Evolutionary conservation across 2,797 vertebrate species (phyloP).

Genomic region (Smutsia gigantea): DNA sequence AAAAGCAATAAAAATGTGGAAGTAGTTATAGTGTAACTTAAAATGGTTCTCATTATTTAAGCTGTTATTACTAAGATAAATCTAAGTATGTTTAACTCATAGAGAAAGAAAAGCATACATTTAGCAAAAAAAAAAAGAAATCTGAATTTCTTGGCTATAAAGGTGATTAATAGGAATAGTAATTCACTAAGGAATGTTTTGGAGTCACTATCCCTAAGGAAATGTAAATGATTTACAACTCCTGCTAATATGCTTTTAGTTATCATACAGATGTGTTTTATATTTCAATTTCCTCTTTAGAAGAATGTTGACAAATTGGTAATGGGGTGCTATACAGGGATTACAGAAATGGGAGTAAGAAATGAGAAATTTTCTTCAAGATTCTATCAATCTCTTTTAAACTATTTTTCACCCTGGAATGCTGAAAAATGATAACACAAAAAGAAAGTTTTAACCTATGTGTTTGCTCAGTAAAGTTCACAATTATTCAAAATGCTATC

Average conservation of each 20-base stretch:
- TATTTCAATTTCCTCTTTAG: not conserved
- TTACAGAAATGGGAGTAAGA: conserved; percentile 13
- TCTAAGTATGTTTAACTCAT: not conserved
- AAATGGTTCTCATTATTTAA: conserved; percentile 9
- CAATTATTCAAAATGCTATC: not conserved
- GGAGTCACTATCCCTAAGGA: not conserved
- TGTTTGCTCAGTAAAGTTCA: not conserved
- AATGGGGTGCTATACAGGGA: not conserved
- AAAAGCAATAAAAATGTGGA: not conserved
- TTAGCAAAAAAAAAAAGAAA: not conserved
- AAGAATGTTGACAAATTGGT: conserved; percentile 29
- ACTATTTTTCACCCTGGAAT: conserved; percentile 1
- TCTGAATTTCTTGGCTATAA: not conserved
- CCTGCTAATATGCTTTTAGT: not conserved
- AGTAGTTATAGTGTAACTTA: not conserved
- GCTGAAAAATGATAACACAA: conserved; percentile 18
- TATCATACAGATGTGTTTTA: conserved; percentile 24
- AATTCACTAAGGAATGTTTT: conserved; percentile 1
- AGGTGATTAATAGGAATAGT: conserved; percentile 38
- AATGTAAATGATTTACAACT: conserved; percentile 35
- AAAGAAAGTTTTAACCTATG: not conserved
- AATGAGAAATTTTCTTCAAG: conserved; percentile 14
- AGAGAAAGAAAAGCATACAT: not conserved
- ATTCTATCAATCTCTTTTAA: conserved; percentile 5
- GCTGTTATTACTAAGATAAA: not conserved